Conservation (phyloP, 1,140 invertebrate species). For the Scaptomyza graminum region DNA sequence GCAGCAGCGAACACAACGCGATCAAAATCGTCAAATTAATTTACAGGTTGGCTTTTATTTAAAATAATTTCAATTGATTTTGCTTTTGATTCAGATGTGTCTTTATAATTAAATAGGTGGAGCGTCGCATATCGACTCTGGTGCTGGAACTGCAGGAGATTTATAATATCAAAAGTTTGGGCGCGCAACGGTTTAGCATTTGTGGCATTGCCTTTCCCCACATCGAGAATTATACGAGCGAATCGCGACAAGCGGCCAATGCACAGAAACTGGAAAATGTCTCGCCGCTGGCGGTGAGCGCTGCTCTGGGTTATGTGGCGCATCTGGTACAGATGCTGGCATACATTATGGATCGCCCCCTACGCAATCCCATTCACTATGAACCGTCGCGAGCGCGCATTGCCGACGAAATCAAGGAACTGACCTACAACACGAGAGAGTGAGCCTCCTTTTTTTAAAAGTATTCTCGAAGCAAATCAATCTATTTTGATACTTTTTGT, state of each 20-base stretch:
- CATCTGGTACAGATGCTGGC: conserved; percentile 92
- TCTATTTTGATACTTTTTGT: conserved; percentile 21
- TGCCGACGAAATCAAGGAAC: conserved; percentile 89
- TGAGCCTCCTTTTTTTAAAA: conserved; percentile 83
- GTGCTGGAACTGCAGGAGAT: conserved; percentile 84
- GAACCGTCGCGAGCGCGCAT: conserved; percentile 91
- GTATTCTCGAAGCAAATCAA: neutral
- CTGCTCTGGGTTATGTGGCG: conserved; percentile 92
- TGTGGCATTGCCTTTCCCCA: conserved; percentile 90
- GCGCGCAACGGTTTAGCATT: conserved; percentile 86
- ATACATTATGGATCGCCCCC: conserved; percentile 91
- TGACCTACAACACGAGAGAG: conserved; percentile 91
- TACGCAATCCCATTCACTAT: conserved; percentile 90
- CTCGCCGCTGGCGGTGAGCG: conserved; percentile 88
- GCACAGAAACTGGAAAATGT: conserved; percentile 64
- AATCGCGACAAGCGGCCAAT: conserved; percentile 52
- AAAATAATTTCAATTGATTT: neutral
- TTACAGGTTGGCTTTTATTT: conserved; percentile 39
- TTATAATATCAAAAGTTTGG: conserved; percentile 83
- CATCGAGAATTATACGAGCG: conserved; percentile 85
- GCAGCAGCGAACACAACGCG: conserved; percentile 37
- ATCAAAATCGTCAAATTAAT: conserved; percentile 51
- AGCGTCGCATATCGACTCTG: conserved; percentile 77
- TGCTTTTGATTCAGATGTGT: neutral
- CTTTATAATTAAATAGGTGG: conserved; percentile 40